Evolutionary conservation across 2,113 vertebrate species (phyloP).

Genomic region (Petrocephalus microphthalmus): DNA sequence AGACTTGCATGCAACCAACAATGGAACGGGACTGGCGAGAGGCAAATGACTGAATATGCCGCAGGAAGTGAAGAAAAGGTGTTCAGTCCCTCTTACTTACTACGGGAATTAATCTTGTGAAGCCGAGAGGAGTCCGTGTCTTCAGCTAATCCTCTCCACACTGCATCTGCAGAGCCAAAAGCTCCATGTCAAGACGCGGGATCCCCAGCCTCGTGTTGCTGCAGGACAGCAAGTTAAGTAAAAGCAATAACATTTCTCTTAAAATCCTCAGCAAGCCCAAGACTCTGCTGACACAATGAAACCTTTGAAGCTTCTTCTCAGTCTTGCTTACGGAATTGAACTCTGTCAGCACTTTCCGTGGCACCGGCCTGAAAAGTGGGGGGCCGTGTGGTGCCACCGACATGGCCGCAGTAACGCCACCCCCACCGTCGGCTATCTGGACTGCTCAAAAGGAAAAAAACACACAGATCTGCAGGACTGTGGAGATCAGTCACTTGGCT

Average conservation of each 20-base stretch:
- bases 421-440: neutral
- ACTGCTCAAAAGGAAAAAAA: neutral
- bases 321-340: neutral
- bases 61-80: neutral
- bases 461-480: neutral
- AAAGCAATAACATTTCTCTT: neutral
- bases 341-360: neutral
- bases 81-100: neutral
- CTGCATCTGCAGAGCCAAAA: neutral
- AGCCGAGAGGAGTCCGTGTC: neutral
- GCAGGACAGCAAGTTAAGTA: neutral
- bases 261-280: neutral
- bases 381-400: neutral
- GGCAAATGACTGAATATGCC: neutral
- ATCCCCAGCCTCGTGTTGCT: neutral
- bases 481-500: neutral
- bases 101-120: neutral
- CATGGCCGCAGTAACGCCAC: neutral
- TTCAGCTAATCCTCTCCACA: neutral
- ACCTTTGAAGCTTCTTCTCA: constrained; percentile 1
- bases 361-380: neutral
- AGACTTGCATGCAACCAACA: neutral
- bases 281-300: neutral
- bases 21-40: neutral
- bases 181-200: neutral